Evolutionary conservation across 1,140 invertebrate genomes (phyloP), one percentile per base, ranked within the genome.

Genomic region (Radopholus similis): DNA sequence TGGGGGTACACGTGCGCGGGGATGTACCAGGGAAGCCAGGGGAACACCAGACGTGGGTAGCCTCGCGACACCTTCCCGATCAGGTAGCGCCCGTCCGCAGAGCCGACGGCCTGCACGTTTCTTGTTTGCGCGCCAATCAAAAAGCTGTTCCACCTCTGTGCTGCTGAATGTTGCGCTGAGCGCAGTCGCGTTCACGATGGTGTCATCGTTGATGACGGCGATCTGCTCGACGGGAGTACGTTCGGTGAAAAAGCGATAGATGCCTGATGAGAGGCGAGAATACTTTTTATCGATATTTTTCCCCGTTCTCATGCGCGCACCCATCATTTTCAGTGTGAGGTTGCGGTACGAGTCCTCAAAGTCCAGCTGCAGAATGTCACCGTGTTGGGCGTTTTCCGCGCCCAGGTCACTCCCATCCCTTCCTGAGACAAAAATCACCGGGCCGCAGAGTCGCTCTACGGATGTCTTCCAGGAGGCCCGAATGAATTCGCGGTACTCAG

Each of bases 171-270:
- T n/a, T 5, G n/a, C 53, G 54, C 70, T 57, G 37, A 81, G 58
- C 28, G 75, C 73, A 26, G 80, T 79, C n/a, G 73, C 76, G 67
- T 81, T 82, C 11, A 81, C 80, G 55, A 81, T 82, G 44, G 80
- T 82, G 62, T 81, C 79, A 47, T 81, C 79, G 56, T 81, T 81
- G n/a, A 82, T 79, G 26, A 82, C 79, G 54, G 82, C 64, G 64
- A 81, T 76, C 68, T 81, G 71, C 34, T 78, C 55, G 21, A 70
- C 62, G 9, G 68, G 58, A 2, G 76, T 66, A 18, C 68, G 26
- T 54, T 72, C 63, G 13, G 72, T 54, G 34, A 81, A 71, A 35
- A 67, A 79, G 18, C 76, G 59, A 44, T 80, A 80, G 21, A 77
- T 78, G 4, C 40, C 59, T 62, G 2, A 51, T 32, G 13, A 54